Base-by-base conservation (phyloP, 2,113 vertebrate genomes). In the Toxotes jaculatrix region DNA sequence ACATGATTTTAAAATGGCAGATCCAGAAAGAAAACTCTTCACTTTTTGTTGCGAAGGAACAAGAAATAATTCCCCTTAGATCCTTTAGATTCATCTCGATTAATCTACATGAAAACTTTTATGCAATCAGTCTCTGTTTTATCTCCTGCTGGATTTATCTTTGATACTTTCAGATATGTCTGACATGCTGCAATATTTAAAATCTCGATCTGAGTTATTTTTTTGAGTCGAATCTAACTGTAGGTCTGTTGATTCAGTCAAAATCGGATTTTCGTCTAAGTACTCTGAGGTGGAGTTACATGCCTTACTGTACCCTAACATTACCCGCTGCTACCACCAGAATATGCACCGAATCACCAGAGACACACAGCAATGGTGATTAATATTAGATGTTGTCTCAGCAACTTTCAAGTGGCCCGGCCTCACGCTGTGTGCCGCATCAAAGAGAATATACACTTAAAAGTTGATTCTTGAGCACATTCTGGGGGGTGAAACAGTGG, bases 401-500 rank as follows among this genome's bases (percentile, higher is more conserved):
- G 91, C 91, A 89, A 77, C 86, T 93, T 92, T 90, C 87, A 90
- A 87, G 86, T 88, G 80, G 82, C 84, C 77, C 72, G n/a, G 64
- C 87, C 66, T 86, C 92, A 82, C 1, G 84, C 93, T 91, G 94
- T 10, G 90, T 7, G 69, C 49, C 1, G 86, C 94, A 94, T 93
- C 94, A 95, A 93, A 94, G 88, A 87, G 90, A 92, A 94, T 91
- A 77, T 62, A 55, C 83, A 89, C 85, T 93, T 89, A 83, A 89
- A 92, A 92, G 91, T 81, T 47, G 82, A 89, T 92, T 92, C 88
- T 87, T 62, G 57, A 69, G 84, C 81, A 75, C 63, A 83, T 87
- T 85, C 80, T 86, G 42, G 83, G 84, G 87, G 91, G 88, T 78
- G 84, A 85, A 81, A 84, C 79, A 77, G 83, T 82, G 79, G 80